These are phyloP conservation scores for Phrynocephalus vlangalii DNA, from an alignment of 2,797 vertebrate genomes.

Conservation along the genomic window DNA sequence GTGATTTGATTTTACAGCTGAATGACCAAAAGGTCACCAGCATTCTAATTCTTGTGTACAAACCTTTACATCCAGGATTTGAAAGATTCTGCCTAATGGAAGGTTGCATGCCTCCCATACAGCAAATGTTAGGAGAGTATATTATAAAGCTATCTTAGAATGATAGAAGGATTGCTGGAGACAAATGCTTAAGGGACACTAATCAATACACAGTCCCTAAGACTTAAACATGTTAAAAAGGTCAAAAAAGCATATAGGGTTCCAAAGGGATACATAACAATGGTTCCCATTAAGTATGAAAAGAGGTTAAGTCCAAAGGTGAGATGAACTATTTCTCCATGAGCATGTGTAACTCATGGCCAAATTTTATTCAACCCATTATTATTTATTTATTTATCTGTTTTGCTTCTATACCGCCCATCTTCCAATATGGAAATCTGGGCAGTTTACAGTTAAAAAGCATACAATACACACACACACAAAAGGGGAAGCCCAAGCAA, in stretches of 20 bases:
- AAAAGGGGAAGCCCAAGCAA: too few species aligned
- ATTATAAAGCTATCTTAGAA: neutral
- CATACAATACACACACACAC: too few species aligned
- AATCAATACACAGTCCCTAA: neutral
- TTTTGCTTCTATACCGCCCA: too few species aligned
- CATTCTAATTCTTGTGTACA: conserved; percentile 21
- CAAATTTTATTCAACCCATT: neutral
- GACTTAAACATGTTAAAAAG: neutral
- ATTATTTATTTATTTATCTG: too few species aligned
- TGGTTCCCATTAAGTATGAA: neutral
- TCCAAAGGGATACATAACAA: neutral
- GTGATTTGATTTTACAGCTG: conserved; percentile 35
- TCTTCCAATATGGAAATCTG: too few species aligned
- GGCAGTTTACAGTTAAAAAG: too few species aligned
- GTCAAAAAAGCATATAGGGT: neutral
- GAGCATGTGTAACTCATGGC: neutral
- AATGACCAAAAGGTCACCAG: conserved; percentile 31
- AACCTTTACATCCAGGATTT: conserved; percentile 15
- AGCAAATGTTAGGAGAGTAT: conserved; percentile 2
- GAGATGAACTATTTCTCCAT: too few species aligned
- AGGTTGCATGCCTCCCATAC: conserved; percentile 8
- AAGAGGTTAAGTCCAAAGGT: neutral
- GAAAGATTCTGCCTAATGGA: conserved; percentile 13
- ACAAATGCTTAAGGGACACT: neutral
- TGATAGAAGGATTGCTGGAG: neutral